phyloP scores from a whole-genome alignment of 2,797 vertebrate species.

The Anomalospiza imberbis region DNA sequence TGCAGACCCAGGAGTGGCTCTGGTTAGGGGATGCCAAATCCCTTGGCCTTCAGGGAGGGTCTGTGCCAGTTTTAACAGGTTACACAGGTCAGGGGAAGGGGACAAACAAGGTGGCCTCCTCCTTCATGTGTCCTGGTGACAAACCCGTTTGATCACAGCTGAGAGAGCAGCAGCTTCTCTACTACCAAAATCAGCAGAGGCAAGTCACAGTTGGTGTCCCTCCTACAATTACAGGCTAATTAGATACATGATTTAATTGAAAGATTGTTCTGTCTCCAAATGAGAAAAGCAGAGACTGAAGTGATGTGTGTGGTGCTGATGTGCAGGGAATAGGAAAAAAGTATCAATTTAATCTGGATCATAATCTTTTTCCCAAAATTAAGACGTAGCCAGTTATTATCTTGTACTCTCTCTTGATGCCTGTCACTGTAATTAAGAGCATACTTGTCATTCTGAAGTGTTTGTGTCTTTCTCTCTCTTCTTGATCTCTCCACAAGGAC shows the following conservation, averaged over 20 bases:
- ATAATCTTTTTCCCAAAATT: constrained; percentile 23
- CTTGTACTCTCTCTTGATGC: constrained; percentile 7
- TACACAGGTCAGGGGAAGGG: not conserved
- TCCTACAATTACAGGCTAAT: not conserved
- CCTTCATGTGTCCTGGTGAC: not conserved
- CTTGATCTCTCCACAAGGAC: not conserved
- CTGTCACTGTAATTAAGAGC: constrained; percentile 41
- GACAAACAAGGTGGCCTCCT: not conserved
- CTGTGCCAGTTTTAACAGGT: not conserved
- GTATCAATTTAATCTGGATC: not conserved
- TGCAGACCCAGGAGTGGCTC: not conserved
- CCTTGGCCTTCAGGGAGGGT: not conserved
- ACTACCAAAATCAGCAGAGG: not conserved
- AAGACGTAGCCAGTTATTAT: not conserved
- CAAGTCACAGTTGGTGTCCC: not conserved
- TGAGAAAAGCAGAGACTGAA: not conserved
- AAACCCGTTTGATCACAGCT: not conserved
- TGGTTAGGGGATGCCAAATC: not conserved
- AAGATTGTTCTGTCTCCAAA: not conserved
- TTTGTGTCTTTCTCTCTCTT: constrained; percentile 14
- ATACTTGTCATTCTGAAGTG: constrained; percentile 20
- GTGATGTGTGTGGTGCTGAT: not conserved
- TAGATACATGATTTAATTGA: not conserved
- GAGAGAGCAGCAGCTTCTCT: not conserved
- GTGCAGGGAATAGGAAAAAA: not conserved